Evolutionary conservation across 2,113 vertebrate species (phyloP).

Genomic region (Sminthopsis crassicaudata): DNA sequence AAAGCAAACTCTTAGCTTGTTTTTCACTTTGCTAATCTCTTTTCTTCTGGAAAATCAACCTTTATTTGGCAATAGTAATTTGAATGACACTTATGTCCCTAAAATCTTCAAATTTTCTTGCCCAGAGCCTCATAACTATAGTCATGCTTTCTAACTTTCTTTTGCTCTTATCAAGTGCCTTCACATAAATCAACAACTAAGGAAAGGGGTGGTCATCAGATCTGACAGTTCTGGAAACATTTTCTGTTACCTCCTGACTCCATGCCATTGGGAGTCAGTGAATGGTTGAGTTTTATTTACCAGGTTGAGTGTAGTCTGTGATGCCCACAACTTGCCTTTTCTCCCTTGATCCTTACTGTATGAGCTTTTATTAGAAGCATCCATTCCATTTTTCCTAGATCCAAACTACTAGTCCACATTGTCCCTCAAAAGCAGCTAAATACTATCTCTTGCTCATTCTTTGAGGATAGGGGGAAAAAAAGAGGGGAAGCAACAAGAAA

Average conservation of each 20-base stretch:
- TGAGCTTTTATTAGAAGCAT: not conserved
- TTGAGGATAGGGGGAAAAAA: not conserved
- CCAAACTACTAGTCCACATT: not conserved
- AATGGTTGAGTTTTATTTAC: too few relatives aligned
- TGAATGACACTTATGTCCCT: not conserved
- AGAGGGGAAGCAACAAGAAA: too few relatives aligned
- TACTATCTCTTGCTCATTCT: not conserved
- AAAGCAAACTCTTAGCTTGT: not conserved
- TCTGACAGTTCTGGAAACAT: not conserved
- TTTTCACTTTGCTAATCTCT: not conserved
- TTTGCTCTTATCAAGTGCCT: not conserved
- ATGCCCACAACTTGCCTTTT: not conserved
- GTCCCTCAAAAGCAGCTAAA: not conserved
- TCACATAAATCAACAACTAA: not conserved
- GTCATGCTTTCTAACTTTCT: not conserved
- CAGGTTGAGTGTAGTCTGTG: not conserved
- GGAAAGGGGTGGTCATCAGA: too few relatives aligned
- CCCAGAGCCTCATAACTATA: not conserved
- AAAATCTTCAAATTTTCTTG: not conserved
- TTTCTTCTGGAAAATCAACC: not conserved
- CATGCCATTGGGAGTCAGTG: not conserved
- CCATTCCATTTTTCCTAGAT: not conserved
- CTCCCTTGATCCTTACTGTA: not conserved
- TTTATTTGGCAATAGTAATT: not conserved
- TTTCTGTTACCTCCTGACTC: not conserved